These are phyloP conservation scores for Bos indicus DNA, from an alignment of 2,113 vertebrate species.

Conservation along the genomic window DNA sequence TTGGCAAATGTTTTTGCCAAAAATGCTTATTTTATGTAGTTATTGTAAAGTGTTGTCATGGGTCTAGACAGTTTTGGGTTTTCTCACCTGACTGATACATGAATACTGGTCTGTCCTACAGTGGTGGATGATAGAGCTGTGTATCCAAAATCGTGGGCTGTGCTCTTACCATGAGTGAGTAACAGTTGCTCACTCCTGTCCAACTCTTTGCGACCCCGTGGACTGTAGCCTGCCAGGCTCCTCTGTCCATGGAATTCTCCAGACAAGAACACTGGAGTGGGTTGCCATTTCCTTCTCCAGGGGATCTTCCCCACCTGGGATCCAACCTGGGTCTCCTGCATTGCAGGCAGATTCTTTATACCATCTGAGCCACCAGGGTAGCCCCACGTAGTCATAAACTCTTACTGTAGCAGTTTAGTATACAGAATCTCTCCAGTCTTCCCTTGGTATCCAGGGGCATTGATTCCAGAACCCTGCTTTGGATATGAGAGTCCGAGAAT, in stretches of 20 bases:
- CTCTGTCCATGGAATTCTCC: neutral
- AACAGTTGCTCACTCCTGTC: neutral
- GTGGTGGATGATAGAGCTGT: neutral
- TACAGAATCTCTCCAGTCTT: neutral
- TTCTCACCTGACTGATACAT: neutral
- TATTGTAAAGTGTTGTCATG: neutral
- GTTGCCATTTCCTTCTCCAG: neutral
- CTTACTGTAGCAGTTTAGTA: neutral
- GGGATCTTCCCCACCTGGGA: neutral
- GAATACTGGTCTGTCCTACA: neutral
- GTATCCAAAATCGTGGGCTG: neutral
- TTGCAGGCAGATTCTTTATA: neutral
- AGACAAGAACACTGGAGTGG: neutral
- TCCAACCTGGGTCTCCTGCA: neutral
- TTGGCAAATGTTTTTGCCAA: neutral
- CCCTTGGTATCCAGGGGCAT: neutral
- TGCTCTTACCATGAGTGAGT: neutral
- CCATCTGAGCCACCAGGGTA: neutral
- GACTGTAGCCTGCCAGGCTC: neutral
- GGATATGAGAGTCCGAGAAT: neutral
- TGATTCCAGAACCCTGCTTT: neutral
- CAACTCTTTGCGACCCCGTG: neutral
- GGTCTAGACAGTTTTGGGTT: neutral
- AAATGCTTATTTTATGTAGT: neutral
- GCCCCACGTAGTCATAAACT: neutral